Conservation (phyloP, 2,113 vertebrate species). For the Channa maculata region DNA sequence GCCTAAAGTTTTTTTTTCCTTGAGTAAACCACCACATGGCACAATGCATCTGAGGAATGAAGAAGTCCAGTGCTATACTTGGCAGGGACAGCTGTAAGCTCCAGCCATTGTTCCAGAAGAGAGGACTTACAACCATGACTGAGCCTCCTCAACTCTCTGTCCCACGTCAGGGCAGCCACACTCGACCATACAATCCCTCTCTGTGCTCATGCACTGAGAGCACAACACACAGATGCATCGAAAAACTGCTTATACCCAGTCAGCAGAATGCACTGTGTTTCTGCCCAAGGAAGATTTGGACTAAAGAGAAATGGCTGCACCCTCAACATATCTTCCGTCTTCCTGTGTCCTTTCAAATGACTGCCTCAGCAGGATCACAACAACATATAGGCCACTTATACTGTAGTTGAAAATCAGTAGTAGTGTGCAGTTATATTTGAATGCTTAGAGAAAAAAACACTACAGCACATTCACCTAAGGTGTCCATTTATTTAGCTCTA, state of each 20-base stretch:
- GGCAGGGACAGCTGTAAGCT: conserved; percentile 80
- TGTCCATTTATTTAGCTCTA: conserved; percentile 34
- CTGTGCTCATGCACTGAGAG: conserved; percentile 46
- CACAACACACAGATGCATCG: conserved; percentile 36
- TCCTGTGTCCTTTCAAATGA: conserved; percentile 71
- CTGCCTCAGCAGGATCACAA: conserved; percentile 72
- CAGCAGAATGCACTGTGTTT: conserved; percentile 66
- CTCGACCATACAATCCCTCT: conserved; percentile 55
- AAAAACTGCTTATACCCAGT: conserved; percentile 66
- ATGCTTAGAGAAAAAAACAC: conserved; percentile 38
- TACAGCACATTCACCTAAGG: not conserved
- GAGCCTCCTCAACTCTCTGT: conserved; percentile 51
- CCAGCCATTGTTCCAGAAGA: conserved; percentile 78
- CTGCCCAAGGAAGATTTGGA: conserved; percentile 62
- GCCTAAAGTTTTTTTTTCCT: conserved; percentile 42
- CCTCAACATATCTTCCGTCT: conserved; percentile 58
- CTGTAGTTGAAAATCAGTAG: conserved; percentile 8
- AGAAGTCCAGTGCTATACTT: conserved; percentile 63
- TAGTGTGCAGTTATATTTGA: conserved; percentile 10
- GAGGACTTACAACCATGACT: conserved; percentile 73
- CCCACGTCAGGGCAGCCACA: conserved; percentile 35
- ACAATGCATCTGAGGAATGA: conserved; percentile 74
- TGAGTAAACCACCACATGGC: conserved; percentile 52
- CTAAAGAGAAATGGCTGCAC: conserved; percentile 72
- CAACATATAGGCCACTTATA: conserved; percentile 67